Evolutionary conservation across 2,888 invertebrate species (phyloP), one percentile per base, ranked within the genome.

Genomic region (Reticulitermes lucifugus): DNA sequence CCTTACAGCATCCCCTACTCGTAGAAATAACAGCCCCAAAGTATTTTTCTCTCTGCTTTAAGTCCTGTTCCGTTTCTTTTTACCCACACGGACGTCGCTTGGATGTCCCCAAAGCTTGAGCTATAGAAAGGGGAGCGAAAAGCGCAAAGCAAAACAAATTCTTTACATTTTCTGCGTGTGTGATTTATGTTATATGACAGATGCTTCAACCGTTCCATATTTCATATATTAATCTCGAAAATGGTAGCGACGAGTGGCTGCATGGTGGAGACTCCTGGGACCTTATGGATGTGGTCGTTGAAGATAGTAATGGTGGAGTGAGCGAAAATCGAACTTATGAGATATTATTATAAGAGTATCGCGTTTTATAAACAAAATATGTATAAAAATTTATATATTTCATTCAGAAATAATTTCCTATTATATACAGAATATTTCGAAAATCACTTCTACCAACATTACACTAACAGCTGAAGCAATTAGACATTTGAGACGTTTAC

Each of bases 181-280:
- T 86, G 86, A 86, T 86, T 86, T 86, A 86, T 86, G 85, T 77
- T 75, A 82, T 79, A 84, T 86, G 86, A 85, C 86, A 86, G 85
- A 77, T 85, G 85, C 84, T 85, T 84, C 86, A 82, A 79, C 84
- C 85, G 51, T 81, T 84, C 84, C 83, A 85, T 86, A 86, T 86
- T 86, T 85, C 86, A 85, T 85, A 85, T 86, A 85, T 86, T 86
- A 86, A 86, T 86, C 85, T 83, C 59, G 43, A 79, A 60, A 79
- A 83, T 85, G 85, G 83, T 79, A 65, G 79, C 79, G 83, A 85
- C 85, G 83, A 79, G 60, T 35, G 85, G 41, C 55, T 71, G 55
- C 25, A 12, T 51, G 83, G 21, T 51, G 35, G 41, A 29, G 79
- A 59, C 60, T 73, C 73, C 35, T 5, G 73, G 73, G 73, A 73